Conservation (phyloP, 1,140 invertebrate genomes). For the Homalodisca vitripennis region DNA sequence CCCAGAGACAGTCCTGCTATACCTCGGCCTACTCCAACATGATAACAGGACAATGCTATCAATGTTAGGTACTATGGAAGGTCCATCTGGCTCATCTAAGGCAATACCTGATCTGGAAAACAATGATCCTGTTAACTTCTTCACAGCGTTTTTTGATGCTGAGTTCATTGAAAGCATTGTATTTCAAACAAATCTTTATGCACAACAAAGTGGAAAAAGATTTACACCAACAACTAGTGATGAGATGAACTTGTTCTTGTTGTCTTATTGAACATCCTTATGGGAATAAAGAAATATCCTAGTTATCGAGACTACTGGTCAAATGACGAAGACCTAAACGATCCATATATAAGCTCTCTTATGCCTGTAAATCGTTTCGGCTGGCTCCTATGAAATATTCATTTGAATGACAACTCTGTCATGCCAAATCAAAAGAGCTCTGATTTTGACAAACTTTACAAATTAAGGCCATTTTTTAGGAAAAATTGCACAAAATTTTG, state of each 20-base stretch:
- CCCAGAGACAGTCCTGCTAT: too few species aligned
- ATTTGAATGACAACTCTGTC: neutral
- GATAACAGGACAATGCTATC: too few species aligned
- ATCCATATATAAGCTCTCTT: neutral
- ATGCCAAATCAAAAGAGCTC: neutral
- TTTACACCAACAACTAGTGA: neutral
- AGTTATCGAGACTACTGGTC: neutral
- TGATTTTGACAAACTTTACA: conserved; percentile 19
- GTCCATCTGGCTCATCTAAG: too few species aligned
- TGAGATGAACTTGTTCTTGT: neutral
- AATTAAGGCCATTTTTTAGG: neutral
- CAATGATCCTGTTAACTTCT: neutral
- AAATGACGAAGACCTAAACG: neutral
- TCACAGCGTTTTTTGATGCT: neutral
- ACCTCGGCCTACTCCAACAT: too few species aligned
- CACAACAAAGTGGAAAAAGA: neutral
- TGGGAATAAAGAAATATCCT: neutral
- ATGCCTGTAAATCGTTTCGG: neutral
- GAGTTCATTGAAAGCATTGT: neutral
- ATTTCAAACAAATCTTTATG: neutral
- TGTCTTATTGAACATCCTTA: neutral
- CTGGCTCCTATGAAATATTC: neutral
- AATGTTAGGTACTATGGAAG: too few species aligned
- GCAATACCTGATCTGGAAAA: neutral
- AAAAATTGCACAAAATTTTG: too few species aligned